Evolutionary conservation across 2,113 vertebrate species (phyloP).

Genomic region (Centropus unirufus): DNA sequence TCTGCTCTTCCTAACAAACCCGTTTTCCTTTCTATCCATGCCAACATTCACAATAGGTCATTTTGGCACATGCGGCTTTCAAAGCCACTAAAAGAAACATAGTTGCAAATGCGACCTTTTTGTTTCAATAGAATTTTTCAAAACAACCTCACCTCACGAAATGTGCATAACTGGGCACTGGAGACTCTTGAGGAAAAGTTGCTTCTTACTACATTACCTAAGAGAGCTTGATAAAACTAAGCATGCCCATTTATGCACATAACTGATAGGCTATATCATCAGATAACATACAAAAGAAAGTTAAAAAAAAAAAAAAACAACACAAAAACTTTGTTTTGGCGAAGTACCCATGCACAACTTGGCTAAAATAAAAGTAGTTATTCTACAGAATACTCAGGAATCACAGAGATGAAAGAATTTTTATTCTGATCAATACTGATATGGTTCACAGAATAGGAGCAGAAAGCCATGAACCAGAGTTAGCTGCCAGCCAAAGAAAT

Average conservation of each 20-base stretch:
- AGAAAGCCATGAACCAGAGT: slow-evolving; percentile 9
- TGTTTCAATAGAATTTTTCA: neutral
- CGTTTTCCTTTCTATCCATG: neutral
- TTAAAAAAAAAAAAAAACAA: neutral
- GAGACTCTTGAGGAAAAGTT: neutral
- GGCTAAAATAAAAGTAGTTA: neutral
- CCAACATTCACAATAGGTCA: neutral
- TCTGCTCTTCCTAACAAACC: rapidly evolving
- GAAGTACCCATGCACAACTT: neutral
- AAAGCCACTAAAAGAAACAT: neutral
- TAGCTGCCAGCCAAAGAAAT: neutral
- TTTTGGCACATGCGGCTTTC: neutral
- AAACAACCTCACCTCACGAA: neutral
- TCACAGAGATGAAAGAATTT: neutral
- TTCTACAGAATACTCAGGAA: neutral
- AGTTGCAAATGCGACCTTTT: neutral
- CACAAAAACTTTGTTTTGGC: neutral
- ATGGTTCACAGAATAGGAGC: neutral
- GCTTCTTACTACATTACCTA: neutral
- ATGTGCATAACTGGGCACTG: neutral
- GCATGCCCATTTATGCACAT: neutral
- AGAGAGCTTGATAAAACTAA: neutral
- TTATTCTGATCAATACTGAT: neutral
- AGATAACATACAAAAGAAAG: neutral
- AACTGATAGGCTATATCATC: neutral